Evolutionary conservation across 1,140 invertebrate genomes (phyloP).

Genomic region (Lordiphosa clarofinis): DNA sequence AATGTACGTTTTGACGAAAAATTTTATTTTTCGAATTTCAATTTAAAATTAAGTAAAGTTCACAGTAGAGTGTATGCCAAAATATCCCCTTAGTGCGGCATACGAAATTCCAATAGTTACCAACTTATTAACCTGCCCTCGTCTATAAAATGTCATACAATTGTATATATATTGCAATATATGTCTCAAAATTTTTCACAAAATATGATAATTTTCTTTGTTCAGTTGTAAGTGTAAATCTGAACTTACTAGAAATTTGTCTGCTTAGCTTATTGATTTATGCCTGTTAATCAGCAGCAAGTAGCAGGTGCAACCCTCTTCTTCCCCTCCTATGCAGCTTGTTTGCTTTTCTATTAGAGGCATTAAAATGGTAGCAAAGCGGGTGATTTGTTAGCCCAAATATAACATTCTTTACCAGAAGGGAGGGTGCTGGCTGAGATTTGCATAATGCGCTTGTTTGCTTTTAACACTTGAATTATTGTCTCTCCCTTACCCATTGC

Average conservation of each 20-base stretch:
- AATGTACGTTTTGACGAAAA: too few species aligned
- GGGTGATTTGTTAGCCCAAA: conserved; percentile 25
- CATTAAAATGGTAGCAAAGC: conserved; percentile 13
- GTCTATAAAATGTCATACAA: too few species aligned
- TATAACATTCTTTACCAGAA: conserved; percentile 2
- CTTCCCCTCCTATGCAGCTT: neutral
- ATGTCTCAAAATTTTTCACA: too few species aligned
- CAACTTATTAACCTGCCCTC: too few species aligned
- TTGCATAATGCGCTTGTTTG: conserved; percentile 49
- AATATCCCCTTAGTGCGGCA: too few species aligned
- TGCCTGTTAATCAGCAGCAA: conserved; percentile 17
- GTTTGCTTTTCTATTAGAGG: conserved; percentile 46
- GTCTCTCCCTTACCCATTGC: neutral
- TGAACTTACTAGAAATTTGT: neutral
- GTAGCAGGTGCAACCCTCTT: conserved; percentile 38
- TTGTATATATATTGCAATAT: too few species aligned
- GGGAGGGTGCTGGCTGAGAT: conserved; percentile 12
- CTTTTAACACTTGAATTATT: conserved; percentile 62
- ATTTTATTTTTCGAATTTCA: too few species aligned
- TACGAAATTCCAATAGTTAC: too few species aligned
- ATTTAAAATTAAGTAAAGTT: too few species aligned
- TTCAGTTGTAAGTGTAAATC: too few species aligned
- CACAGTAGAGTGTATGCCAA: too few species aligned
- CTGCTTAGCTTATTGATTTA: conserved; percentile 34
- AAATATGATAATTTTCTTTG: too few species aligned